phyloP scores from a whole-genome alignment of 1,140 invertebrate species.

The Aphis craccivora region DNA sequence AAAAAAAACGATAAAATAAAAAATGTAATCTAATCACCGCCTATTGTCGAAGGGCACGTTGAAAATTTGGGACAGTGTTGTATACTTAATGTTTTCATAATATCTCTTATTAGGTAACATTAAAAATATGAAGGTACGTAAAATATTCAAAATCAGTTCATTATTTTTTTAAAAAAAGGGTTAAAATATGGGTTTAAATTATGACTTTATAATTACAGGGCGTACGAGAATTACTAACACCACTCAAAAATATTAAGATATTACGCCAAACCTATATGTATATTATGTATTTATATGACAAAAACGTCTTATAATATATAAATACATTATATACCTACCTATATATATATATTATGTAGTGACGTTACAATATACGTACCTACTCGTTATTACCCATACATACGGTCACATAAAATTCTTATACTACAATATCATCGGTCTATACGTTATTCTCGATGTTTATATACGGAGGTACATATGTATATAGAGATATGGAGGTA shows the following conservation, averaged over 20 bases:
- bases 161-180: neutral
- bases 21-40: neutral
- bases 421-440: neutral
- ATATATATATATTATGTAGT: neutral
- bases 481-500: no score
- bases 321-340: no score
- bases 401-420: neutral
- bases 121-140: neutral
- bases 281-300: neutral
- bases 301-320: neutral
- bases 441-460: neutral
- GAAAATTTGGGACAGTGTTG: neutral
- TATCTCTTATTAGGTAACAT: neutral
- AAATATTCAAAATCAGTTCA: neutral
- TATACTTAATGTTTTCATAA: neutral
- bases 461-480: neutral
- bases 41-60: neutral
- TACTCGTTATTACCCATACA: neutral
- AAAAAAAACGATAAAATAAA: neutral
- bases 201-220: no score
- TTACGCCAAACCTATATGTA: neutral
- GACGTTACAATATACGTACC: neutral
- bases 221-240: neutral
- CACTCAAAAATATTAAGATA: neutral
- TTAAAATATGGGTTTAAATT: neutral